phyloP scores from a whole-genome alignment of 2,113 vertebrate species.

The Suncus etruscus region DNA sequence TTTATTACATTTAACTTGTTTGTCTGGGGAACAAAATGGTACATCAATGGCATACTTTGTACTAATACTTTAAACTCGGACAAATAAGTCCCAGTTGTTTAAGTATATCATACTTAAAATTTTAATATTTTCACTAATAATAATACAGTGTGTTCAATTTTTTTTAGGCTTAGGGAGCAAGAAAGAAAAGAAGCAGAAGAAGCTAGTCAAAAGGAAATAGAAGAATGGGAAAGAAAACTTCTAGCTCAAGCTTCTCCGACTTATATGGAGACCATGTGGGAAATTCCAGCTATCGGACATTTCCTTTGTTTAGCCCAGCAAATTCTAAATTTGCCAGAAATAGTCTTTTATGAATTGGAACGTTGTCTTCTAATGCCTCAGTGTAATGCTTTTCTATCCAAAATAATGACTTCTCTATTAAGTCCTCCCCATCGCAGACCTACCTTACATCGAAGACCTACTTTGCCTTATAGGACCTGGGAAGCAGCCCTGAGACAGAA shows the following conservation, averaged over 20 bases:
- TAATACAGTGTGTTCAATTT: conserved; percentile 79
- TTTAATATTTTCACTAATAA: conserved; percentile 68
- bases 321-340: conserved; percentile 97
- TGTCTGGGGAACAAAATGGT: neutral
- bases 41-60: conserved; percentile 31
- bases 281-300: conserved; percentile 98
- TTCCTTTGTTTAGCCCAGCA: conserved; percentile 98
- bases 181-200: conserved; percentile 97
- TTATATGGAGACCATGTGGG: conserved; percentile 95
- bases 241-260: conserved; percentile 92
- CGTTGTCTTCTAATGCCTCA: conserved; percentile 98
- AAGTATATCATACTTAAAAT: conserved; percentile 65
- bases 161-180: conserved; percentile 94
- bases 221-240: conserved; percentile 96
- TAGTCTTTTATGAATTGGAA: conserved; percentile 97
- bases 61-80: conserved; percentile 34
- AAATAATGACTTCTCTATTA: conserved; percentile 98
- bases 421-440: conserved; percentile 93
- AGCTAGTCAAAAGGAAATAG: conserved; percentile 96
- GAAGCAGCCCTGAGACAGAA: conserved; percentile 94
- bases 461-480: conserved; percentile 94
- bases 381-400: conserved; percentile 95
- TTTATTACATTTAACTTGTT: neutral
- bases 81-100: neutral
- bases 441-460: conserved; percentile 93